Evolutionary conservation across 2,888 invertebrate genomes (phyloP).

Genomic region (Epirrhoe tristata): DNA sequence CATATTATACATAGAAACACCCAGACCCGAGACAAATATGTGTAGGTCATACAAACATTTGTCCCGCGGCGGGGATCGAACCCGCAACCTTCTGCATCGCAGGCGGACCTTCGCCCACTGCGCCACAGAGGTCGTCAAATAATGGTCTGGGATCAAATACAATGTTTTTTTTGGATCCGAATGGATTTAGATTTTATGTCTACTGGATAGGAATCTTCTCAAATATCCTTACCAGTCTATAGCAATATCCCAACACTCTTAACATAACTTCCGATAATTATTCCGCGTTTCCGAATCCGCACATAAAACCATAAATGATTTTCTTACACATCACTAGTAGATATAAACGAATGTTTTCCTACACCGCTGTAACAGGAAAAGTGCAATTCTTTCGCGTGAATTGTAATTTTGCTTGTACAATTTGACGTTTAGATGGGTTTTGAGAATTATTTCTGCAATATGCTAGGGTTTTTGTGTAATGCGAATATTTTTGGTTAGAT

Average conservation of each 20-base stretch:
- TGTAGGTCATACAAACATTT: no score
- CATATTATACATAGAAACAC: no score
- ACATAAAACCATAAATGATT: neutral
- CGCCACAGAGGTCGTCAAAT: no score
- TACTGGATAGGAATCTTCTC: no score
- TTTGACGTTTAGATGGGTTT: conserved; percentile 70
- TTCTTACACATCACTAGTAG: conserved; percentile 28
- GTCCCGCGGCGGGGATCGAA: no score
- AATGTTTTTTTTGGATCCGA: no score
- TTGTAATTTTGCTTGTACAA: conserved; percentile 69
- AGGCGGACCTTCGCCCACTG: no score
- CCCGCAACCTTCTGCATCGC: no score
- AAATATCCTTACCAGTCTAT: neutral
- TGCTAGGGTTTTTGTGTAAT: conserved; percentile 44
- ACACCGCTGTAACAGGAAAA: conserved; percentile 62
- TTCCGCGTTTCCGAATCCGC: neutral
- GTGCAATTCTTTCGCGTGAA: conserved; percentile 69
- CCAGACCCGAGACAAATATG: no score
- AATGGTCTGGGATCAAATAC: no score
- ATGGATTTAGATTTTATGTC: no score
- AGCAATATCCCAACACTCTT: neutral
- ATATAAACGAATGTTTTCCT: conserved; percentile 45
- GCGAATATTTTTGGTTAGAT: conserved; percentile 17
- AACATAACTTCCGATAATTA: no score
- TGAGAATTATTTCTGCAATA: conserved; percentile 56